phyloP scores from a whole-genome alignment of 2,888 invertebrate species.

The Eupithecia dodoneata region DNA sequence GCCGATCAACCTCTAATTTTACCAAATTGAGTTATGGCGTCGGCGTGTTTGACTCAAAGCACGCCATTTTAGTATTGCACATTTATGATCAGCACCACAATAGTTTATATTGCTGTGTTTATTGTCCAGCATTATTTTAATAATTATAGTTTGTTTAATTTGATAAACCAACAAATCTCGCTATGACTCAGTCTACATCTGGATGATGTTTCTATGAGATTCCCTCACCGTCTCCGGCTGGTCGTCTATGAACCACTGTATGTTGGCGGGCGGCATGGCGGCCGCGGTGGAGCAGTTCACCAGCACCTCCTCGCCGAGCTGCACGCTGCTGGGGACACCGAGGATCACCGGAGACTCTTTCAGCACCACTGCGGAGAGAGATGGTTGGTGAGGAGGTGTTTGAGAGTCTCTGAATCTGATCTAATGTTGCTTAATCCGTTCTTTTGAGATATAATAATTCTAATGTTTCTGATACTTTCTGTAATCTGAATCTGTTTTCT shows the following conservation, averaged over 20 bases:
- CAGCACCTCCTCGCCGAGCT: conserved; percentile 70
- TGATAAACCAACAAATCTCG: not conserved
- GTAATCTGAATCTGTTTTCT: too few relatives aligned
- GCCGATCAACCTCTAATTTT: not conserved
- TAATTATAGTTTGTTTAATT: too few relatives aligned
- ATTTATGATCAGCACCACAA: too few relatives aligned
- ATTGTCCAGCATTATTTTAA: too few relatives aligned
- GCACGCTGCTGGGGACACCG: conserved; percentile 67
- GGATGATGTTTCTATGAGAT: not conserved
- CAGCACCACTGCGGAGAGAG: conserved; percentile 59
- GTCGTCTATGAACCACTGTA: conserved; percentile 76
- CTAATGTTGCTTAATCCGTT: too few relatives aligned
- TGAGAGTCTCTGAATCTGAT: not conserved
- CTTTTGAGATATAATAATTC: too few relatives aligned
- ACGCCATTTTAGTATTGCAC: too few relatives aligned
- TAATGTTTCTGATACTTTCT: too few relatives aligned
- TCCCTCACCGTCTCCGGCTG: conserved; percentile 68
- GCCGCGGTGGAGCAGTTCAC: conserved; percentile 73
- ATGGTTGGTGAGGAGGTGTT: not conserved
- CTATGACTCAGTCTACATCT: not conserved
- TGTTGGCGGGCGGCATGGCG: conserved; percentile 75
- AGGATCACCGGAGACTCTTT: conserved; percentile 70
- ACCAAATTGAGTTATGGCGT: too few relatives aligned
- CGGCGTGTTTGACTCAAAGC: too few relatives aligned
- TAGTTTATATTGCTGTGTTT: too few relatives aligned